Evolutionary conservation across 2,113 vertebrate genomes (phyloP).

Genomic region (Sminthopsis crassicaudata): DNA sequence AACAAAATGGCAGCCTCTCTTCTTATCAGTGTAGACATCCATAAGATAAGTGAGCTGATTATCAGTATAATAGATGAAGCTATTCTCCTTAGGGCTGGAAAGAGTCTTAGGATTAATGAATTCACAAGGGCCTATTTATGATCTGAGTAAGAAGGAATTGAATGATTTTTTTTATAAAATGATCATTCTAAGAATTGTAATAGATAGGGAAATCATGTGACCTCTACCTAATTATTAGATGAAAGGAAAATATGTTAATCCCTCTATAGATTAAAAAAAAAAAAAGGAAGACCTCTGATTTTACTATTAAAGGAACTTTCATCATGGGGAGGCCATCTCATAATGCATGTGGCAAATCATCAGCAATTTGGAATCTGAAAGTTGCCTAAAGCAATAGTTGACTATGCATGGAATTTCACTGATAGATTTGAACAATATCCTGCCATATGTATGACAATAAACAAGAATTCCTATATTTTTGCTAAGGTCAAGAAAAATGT

Average conservation of each 20-base stretch:
- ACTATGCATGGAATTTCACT: neutral
- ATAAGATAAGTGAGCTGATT: neutral
- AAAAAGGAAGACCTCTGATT: neutral
- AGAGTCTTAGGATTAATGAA: neutral
- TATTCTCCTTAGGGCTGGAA: neutral
- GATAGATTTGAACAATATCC: neutral
- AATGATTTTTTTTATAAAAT: neutral
- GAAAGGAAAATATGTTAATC: neutral
- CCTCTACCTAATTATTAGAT: neutral
- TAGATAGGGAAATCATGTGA: neutral
- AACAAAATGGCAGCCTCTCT: neutral
- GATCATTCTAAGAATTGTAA: neutral
- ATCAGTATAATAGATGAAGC: neutral
- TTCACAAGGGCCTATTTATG: neutral
- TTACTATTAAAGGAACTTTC: neutral
- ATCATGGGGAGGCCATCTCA: neutral
- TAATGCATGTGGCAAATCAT: neutral
- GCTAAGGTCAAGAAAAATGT: neutral
- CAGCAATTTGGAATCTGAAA: neutral
- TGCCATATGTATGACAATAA: neutral
- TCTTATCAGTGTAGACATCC: neutral
- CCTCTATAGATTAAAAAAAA: neutral
- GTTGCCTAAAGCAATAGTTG: neutral
- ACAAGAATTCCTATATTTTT: neutral
- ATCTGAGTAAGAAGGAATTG: neutral